These are phyloP conservation scores for Microtus pennsylvanicus DNA, from an alignment of 2,113 vertebrate genomes.

Conservation along the genomic window DNA sequence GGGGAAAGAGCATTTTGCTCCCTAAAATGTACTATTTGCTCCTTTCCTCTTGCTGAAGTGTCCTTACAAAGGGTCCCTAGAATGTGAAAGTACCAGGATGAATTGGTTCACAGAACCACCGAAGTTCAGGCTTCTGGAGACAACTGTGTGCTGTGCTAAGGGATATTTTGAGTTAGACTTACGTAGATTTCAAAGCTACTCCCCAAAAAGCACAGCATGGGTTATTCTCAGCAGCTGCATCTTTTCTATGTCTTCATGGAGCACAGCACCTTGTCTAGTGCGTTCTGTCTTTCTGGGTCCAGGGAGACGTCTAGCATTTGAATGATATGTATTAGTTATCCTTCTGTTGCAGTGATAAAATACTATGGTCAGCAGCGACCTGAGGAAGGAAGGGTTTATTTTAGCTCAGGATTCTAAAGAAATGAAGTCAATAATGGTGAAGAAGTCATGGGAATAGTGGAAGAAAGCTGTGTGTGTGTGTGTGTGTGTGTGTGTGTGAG, in stretches of 20 bases:
- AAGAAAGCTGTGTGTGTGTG: not conserved
- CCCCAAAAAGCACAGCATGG: too few species aligned
- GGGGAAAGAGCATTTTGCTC: too few species aligned
- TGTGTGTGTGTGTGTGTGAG: not conserved
- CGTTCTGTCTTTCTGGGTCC: not conserved
- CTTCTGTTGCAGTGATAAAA: not conserved
- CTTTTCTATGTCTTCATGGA: not conserved
- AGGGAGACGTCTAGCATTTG: not conserved
- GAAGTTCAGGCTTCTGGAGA: not conserved
- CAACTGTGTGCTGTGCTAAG: not conserved
- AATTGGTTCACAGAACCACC: not conserved
- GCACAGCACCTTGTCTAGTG: not conserved
- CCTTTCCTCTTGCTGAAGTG: not conserved
- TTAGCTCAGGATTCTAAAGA: not conserved
- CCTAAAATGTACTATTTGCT: not conserved
- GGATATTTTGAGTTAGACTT: not conserved
- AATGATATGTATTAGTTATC: not conserved
- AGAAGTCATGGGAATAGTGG: not conserved
- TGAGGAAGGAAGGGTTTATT: not conserved
- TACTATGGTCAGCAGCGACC: not conserved
- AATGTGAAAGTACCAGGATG: not conserved
- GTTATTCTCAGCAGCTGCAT: fast-evolving
- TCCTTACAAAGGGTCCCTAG: not conserved
- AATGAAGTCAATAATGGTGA: not conserved
- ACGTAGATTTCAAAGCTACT: not conserved